Evolutionary conservation across 2,797 vertebrate genomes (phyloP).

Genomic region (Ptychobarbus kaznakovi): DNA sequence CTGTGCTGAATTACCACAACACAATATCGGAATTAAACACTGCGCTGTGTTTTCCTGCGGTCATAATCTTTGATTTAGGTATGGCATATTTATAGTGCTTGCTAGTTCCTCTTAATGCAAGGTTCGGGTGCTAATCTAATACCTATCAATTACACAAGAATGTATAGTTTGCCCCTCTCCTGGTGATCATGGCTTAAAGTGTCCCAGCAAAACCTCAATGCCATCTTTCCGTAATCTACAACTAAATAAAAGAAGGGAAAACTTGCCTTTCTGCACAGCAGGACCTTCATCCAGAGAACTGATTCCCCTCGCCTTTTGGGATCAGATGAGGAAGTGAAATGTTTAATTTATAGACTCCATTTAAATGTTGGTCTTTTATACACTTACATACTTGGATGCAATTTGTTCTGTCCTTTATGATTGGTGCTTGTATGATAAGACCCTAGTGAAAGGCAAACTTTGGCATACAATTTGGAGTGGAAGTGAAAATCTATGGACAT

Average conservation of each 20-base stretch:
- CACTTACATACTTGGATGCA: not conserved
- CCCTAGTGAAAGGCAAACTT: not conserved
- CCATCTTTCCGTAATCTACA: not conserved
- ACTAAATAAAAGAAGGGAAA: not conserved
- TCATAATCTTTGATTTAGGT: not conserved
- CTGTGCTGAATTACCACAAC: not conserved
- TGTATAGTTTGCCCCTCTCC: not conserved
- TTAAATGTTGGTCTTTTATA: not conserved
- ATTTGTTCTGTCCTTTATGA: not conserved
- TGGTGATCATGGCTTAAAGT: not conserved
- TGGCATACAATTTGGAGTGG: not conserved
- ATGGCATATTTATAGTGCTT: not conserved
- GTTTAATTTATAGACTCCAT: not conserved
- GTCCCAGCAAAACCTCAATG: not conserved
- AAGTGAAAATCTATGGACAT: not conserved
- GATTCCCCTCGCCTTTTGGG: not conserved
- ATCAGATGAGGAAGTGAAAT: not conserved
- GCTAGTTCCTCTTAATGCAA: not conserved
- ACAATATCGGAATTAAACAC: conserved; percentile 3
- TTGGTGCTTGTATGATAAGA: not conserved
- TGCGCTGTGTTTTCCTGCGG: not conserved
- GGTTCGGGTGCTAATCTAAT: not conserved
- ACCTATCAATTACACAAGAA: not conserved
- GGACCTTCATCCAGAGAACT: not conserved
- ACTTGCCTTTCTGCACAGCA: not conserved